Evolutionary conservation across 2,113 vertebrate genomes (phyloP).

Genomic region (Baryphthengus martii): DNA sequence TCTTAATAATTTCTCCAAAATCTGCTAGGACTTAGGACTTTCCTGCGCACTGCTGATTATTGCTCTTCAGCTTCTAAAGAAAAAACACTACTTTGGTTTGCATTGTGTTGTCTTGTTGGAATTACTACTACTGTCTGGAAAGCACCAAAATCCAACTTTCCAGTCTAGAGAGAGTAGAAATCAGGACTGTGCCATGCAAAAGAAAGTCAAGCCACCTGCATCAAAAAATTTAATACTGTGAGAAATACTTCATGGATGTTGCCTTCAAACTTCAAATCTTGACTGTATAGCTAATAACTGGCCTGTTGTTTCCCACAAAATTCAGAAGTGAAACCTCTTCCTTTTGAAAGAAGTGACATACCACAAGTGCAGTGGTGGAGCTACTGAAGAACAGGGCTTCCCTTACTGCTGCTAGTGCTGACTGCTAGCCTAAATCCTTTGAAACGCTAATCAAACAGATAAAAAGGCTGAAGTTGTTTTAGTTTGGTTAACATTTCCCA

Average conservation of each 20-base stretch:
- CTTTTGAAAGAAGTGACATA: not conserved
- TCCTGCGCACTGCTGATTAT: not conserved
- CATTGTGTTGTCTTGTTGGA: not conserved
- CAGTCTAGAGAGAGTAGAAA: not conserved
- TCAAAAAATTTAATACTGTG: not conserved
- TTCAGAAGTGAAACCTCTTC: not conserved
- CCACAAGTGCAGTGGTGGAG: not conserved
- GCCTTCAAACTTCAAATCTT: not conserved
- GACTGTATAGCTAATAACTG: not conserved
- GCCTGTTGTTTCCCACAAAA: not conserved
- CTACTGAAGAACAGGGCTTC: not conserved
- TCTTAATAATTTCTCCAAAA: not conserved
- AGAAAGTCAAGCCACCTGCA: not conserved
- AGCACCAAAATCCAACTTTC: not conserved
- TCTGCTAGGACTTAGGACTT: not conserved
- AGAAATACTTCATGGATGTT: not conserved
- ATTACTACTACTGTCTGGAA: not conserved
- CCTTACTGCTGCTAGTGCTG: accelerated
- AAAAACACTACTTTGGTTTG: not conserved
- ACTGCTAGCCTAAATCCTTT: not conserved
- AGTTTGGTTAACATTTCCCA: not conserved
- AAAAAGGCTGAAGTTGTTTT: not conserved
- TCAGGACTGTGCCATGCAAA: not conserved
- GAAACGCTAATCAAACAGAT: not conserved
- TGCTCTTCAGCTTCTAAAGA: not conserved